Base-by-base conservation (phyloP, 2,113 vertebrate genomes). In the Lichenostomus cassidix region DNA sequence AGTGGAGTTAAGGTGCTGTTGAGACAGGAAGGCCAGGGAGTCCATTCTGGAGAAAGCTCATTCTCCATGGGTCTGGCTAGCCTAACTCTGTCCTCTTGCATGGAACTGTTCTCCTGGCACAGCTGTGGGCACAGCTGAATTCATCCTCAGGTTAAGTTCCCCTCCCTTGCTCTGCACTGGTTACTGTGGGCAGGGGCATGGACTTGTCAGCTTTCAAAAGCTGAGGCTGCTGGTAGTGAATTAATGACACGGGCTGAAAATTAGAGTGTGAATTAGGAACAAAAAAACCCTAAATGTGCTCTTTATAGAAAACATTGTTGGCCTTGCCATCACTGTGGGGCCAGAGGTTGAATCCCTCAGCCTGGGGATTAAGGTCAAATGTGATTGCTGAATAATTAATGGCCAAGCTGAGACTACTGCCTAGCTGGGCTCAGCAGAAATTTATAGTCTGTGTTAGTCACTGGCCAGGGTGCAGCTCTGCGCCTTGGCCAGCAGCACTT, bases 121-220 rank as follows among this genome's bases (percentile, higher is more conserved):
- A 37, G 44, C 3, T 41, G 59, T 46, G 49, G 35, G 65, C 24
- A 35, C 41, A 37, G 44, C 3, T 41, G 55, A 50, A 53, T 56
- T 33, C 33, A 55, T 19, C 35, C 28, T 46, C 13, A 7, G 24
- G 17, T 0, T 52, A 39, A 20, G 15, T 23, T 56, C 10, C 62
- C 21, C 12, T 50, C 46, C 53, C 50, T 67, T 70, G 37, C 52
- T 53, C 1, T 2, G 22, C 0, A 10, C 63, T 4, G 7, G 19
- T 76, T 37, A 11, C 49, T 65, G 31, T 12, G 41, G 2, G 1
- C 2, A 50, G 42, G 18, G 47, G 10, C 24, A 20, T 0, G 3
- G 5, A 33, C 33, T 10, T 22, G 14, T 3, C 23, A 3, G 17
- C 31, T 69, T 58, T n/a, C 55, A 70, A 42, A 62, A 65, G 33